Evolutionary conservation across 2,888 invertebrate genomes (phyloP).

Genomic region (Eupithecia subfuscata): DNA sequence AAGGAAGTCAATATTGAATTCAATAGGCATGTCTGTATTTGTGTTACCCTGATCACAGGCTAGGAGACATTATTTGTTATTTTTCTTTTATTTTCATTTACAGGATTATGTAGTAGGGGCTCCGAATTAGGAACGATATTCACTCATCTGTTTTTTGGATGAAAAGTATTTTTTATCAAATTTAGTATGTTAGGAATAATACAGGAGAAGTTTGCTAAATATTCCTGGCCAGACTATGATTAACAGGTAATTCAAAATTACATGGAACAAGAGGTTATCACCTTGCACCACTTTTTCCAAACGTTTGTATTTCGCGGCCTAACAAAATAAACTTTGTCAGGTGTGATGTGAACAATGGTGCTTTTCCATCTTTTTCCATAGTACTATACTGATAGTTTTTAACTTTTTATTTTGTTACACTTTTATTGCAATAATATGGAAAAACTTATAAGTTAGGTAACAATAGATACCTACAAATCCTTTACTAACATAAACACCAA

Average conservation of each 20-base stretch:
- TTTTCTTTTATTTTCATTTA: background rate
- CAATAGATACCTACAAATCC: background rate
- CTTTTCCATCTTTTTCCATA: no score
- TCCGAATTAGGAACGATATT: no score
- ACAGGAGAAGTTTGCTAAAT: no score
- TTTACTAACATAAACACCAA: background rate
- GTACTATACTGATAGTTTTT: no score
- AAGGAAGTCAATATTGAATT: background rate
- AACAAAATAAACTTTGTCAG: background rate
- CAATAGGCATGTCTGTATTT: background rate
- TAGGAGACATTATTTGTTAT: background rate
- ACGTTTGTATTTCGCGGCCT: background rate
- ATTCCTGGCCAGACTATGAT: no score
- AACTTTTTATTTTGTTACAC: no score
- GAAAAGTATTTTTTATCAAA: no score
- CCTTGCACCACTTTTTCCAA: background rate
- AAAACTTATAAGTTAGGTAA: background rate
- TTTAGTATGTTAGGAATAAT: no score
- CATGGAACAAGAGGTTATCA: background rate
- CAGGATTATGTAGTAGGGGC: no score
- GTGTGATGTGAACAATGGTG: background rate
- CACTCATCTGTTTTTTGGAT: no score
- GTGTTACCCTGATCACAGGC: background rate
- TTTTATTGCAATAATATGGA: no score
- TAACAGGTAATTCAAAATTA: no score